These are phyloP conservation scores for Malurus alboscapulatus DNA, from an alignment of 2,113 vertebrate genomes.

Conservation along the genomic window DNA sequence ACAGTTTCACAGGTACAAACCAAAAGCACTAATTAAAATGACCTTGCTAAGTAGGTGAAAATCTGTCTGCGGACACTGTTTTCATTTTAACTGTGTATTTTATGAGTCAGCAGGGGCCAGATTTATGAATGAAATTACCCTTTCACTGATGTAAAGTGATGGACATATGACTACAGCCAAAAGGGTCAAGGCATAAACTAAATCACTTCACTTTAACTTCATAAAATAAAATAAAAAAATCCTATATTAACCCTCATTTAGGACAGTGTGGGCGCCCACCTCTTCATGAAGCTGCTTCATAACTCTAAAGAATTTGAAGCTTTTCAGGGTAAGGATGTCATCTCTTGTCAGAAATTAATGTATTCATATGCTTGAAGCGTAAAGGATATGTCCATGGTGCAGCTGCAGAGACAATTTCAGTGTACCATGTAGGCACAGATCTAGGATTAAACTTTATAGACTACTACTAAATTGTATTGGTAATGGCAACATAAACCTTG, in stretches of 20 bases:
- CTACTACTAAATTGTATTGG: neutral
- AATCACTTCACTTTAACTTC: neutral
- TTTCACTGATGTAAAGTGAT: neutral
- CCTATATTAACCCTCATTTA: neutral
- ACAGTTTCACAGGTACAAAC: neutral
- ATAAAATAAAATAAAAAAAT: neutral
- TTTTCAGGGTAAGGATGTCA: neutral
- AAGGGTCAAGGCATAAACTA: neutral
- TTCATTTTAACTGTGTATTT: neutral
- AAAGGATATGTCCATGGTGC: neutral
- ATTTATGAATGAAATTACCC: neutral
- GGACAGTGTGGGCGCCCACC: fast-evolving
- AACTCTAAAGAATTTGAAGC: neutral
- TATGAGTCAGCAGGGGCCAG: neutral
- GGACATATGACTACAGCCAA: neutral
- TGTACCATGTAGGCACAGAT: neutral
- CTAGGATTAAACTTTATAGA: neutral
- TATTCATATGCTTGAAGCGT: neutral
- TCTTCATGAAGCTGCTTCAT: neutral
- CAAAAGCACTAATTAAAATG: neutral
- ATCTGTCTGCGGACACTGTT: neutral
- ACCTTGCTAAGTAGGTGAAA: neutral
- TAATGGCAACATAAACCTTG: neutral
- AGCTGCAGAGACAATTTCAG: neutral
- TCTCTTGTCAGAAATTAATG: neutral